Base-by-base conservation (phyloP, 2,113 vertebrate genomes). In the Emydura subglobosa region DNA sequence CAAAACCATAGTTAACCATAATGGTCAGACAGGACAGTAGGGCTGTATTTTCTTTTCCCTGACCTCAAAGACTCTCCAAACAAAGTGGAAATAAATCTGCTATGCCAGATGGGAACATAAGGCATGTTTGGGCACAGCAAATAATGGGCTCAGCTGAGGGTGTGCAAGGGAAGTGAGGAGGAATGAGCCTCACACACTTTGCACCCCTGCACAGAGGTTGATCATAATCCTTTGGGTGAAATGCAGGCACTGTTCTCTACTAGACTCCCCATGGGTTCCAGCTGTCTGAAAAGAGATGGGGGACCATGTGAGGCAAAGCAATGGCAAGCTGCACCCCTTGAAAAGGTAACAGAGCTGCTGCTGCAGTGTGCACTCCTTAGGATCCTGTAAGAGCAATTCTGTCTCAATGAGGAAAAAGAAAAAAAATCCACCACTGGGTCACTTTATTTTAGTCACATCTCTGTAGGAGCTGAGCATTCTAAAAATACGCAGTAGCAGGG, bases 271-370 rank as follows among this genome's bases (percentile, higher is more conserved):
- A 27, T 19, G 54, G 12, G 7, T 2, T 1, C 74, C 42, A 92
- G 85, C 54, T 54, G 31, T 27, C 51, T 29, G 16, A 55, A 86
- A 53, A 13, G 5, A 4, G 11, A 93, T 29, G 0, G 5, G 0
- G 49, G 5, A 8, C n/a, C 65, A 5, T 90, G 29, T 54, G 5
- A 8, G 34, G 22, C 42, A 78, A 47, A 24, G 50, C 27, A 90
- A 59, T 0, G 1, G 47, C 47, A 81, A 5, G 25, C 76, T n/a
- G 0, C 47, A 59, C 53, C 22, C 8, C n/a, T 88, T 65, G 14
- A 0, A 0, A 5, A 57, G 21, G 82, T 16, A 34, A n/a, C 31
- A 50, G 11, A 1, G 34, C 10, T 10, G 25, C 82, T 8, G 49
- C 53, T 65, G 34, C 79, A 86, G 78, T 10, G 76, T 21, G 53